A percentile compares a stretch with the other conserved stretches of the same genome.
phyloP scores from a whole-genome alignment of 2,888 invertebrate species.

The Coenonympha arcania region DNA sequence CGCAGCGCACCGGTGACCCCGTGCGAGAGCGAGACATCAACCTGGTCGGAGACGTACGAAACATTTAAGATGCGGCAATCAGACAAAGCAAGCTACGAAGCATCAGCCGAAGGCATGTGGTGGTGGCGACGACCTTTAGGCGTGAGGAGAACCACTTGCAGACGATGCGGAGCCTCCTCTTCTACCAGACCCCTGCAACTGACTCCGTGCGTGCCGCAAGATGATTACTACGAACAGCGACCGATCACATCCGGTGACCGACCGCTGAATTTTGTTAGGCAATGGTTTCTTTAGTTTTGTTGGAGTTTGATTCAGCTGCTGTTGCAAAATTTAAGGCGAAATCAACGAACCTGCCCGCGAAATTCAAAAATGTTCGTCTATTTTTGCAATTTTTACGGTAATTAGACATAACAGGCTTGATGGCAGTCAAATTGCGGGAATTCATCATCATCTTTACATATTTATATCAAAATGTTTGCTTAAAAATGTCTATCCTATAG shows the following conservation, averaged over 20 bases:
- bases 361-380: too few relatives aligned
- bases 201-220: constrained; percentile 46
- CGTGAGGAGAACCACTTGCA: constrained; percentile 48
- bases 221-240: constrained; percentile 33
- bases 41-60: constrained; percentile 45
- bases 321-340: not conserved
- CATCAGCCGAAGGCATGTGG: constrained; percentile 44
- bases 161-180: constrained; percentile 56
- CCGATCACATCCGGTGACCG: constrained; percentile 54
- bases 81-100: constrained; percentile 44
- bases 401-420: too few relatives aligned
- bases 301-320: not conserved
- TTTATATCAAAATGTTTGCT: too few relatives aligned
- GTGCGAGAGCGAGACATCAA: constrained; percentile 59
- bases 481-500: too few relatives aligned
- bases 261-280: constrained; percentile 58
- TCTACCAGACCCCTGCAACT: constrained; percentile 53
- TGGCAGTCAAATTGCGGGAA: too few relatives aligned
- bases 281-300: constrained; percentile 48
- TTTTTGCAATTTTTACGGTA: too few relatives aligned
- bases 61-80: constrained; percentile 31
- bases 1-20: constrained; percentile 66
- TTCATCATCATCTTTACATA: too few relatives aligned
- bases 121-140: constrained; percentile 52
- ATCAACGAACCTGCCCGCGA: too few relatives aligned